Evolutionary conservation across 2,113 vertebrate species (phyloP), one percentile per base, ranked within the genome.

Genomic region (Nyctibius bracteatus): DNA sequence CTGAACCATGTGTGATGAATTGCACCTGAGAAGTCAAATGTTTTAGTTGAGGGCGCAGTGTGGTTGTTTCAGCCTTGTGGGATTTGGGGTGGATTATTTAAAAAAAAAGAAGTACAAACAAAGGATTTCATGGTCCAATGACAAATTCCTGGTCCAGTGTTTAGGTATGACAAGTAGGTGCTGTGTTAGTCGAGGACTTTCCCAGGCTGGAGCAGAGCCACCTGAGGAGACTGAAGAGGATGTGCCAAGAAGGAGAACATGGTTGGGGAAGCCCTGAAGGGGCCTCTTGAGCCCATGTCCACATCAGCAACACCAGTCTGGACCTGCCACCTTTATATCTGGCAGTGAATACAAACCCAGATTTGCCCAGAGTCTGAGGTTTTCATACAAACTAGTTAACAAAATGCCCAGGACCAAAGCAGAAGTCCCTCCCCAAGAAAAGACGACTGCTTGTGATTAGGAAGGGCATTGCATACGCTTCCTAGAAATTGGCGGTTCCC

Each of bases 381-480:
- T 46, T 63, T 78, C n/a, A 46, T 41, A 37, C 8, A 46, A 83
- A 70, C 51, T 51, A 28, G 27, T 61, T 46, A 86, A 80, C 28
- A 9, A 78, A 84, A 57, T n/a, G 18, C 35, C 31, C 47, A 30
- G 27, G 16, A 79, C 39, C 71, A 52, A 91, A 81, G 47, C 73
- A 91, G 57, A 25, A 49, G 16, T 41, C 20, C 23, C 20, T 79
- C 30, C 21, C 15, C n/a, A 66, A 14, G 37, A 25, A 43, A 72
- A 0, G 0, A 20, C 12, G 31, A 54, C 14, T 49, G 31, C 9
- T 74, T 73, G 67, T 39, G 31, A 72, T 75, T 19, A 27, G 51
- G 58, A 86, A 88, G 14, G 5, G 7, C 25, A 24, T 22, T 37
- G 17, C 21, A 3, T 1, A 16, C 1, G 0, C 39, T 44, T 80